Percentiles rank a stretch among this genome's conserved stretches.
These are phyloP conservation scores for Strigamia transsilvanica DNA, from an alignment of 2,888 invertebrate species.

Conservation along the genomic window DNA sequence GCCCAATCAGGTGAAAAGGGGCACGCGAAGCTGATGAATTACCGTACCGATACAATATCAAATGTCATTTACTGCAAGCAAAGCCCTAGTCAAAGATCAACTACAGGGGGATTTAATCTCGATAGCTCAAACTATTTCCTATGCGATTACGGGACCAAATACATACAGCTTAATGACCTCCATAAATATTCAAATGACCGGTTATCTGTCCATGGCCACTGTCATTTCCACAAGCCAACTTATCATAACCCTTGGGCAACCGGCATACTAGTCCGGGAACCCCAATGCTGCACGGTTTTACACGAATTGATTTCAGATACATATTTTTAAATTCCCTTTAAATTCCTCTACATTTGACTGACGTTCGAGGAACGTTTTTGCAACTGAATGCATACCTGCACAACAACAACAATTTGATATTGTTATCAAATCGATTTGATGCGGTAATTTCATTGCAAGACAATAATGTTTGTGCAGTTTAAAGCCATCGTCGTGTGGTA, in stretches of 20 bases:
- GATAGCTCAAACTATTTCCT: constrained; percentile 39
- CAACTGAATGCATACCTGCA: too few species aligned
- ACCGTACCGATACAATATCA: background rate
- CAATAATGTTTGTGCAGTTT: too few species aligned
- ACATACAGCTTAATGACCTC: constrained; percentile 29
- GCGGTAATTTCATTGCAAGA: too few species aligned
- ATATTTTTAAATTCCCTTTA: background rate
- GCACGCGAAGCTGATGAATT: constrained; percentile 20
- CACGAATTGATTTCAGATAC: background rate
- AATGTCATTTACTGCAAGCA: constrained; percentile 1
- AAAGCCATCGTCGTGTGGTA: too few species aligned
- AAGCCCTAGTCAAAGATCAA: constrained; percentile 27
- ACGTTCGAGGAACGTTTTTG: too few species aligned
- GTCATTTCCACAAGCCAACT: constrained; percentile 27
- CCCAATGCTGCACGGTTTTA: background rate
- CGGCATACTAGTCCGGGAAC: background rate
- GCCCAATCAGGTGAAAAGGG: constrained; percentile 33
- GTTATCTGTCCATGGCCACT: constrained; percentile 15
- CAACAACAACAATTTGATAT: too few species aligned
- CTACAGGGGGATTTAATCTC: background rate
- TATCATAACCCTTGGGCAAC: constrained; percentile 15
- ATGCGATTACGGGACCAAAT: constrained; percentile 21
- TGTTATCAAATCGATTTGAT: too few species aligned
- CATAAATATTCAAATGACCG: constrained; percentile 42
- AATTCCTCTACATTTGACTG: background rate